Evolutionary conservation across 1,140 invertebrate species (phyloP), one percentile per base, ranked within the genome.

Genomic region (Trichoplusia ni): DNA sequence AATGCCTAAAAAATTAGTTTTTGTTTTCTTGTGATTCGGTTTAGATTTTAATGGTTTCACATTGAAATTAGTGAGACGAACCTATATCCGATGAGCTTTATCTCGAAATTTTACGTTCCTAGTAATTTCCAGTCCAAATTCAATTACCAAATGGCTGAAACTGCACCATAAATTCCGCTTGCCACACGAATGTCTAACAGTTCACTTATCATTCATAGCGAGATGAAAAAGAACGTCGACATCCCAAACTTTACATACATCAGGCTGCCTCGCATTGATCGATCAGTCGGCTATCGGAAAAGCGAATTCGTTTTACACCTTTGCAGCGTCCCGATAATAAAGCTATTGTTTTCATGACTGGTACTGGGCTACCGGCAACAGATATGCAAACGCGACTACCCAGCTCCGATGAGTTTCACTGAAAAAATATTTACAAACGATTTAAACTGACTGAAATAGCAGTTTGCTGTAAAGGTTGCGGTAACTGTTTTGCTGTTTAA

Each of bases 301-400:
- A 25, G 53, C 49, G 40, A 47, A 67, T 62, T 40, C 54, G 46
- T 51, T 67, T 67, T 47, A 38, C 38, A 64, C 62, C 33, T 65
- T 42, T 46, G 23, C 49, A 59, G 33, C 31, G 31, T 37, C 19
- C n/a, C 29, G 31, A 49, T 61, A 49, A 61, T 38, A 49, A 8
- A 8, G 21, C 59, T 18, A 61, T 61, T 61, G 59, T 61, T 49
- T 38, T 23, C n/a, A n/a, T n/a, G 21, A 49, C 59, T 11, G 31
- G 19, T 21, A 13, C 23, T 44, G 44, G 58, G 38, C n/a, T n/a
- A 47, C 9, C 59, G 44, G 33, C n/a, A 37, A 47, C 44, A 61
- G 25, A 59, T 59, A 59, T 60, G 56, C 56, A 60, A 60, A 46
- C 56, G 16, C 11, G 47, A 60, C 56, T 60, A 60, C 47, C 40